Percentiles rank a stretch among this genome's conserved stretches.
Evolutionary conservation across 2,113 vertebrate species (phyloP).

Genomic region (Elephas maximus): DNA sequence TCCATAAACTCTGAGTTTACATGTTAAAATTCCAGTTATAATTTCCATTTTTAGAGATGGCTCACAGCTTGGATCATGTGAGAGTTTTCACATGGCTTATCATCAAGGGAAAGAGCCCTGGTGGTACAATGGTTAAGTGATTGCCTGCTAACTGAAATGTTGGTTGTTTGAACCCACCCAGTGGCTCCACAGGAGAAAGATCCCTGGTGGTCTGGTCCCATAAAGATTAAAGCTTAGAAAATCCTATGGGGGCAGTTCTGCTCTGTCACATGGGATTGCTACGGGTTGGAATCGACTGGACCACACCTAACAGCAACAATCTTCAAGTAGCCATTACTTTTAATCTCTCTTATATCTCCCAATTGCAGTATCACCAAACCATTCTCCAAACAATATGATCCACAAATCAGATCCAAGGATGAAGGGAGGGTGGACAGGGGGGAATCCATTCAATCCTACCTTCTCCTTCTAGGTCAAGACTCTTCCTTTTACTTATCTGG

Average conservation of each 20-base stretch:
- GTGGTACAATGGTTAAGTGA: background rate
- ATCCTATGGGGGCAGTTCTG: background rate
- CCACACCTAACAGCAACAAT: background rate
- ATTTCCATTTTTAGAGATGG: background rate
- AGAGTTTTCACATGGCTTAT: background rate
- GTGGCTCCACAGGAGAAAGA: background rate
- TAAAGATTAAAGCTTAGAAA: background rate
- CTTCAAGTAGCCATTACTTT: background rate
- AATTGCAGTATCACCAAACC: background rate
- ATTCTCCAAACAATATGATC: background rate
- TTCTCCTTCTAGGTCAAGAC: background rate
- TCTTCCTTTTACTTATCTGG: background rate
- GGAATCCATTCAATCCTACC: background rate
- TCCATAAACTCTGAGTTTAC: background rate
- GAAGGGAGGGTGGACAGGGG: background rate
- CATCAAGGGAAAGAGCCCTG: background rate
- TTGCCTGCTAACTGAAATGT: background rate
- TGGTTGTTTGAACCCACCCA: background rate
- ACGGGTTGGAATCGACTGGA: too few relatives aligned
- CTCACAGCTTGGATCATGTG: background rate
- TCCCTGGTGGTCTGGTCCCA: background rate
- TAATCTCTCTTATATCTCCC: background rate
- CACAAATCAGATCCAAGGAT: background rate
- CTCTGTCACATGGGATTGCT: too few relatives aligned
- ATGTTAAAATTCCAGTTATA: conserved; percentile 4